Evolutionary conservation across 2,888 invertebrate genomes (phyloP).

Genomic region (Elmis aenea): DNA sequence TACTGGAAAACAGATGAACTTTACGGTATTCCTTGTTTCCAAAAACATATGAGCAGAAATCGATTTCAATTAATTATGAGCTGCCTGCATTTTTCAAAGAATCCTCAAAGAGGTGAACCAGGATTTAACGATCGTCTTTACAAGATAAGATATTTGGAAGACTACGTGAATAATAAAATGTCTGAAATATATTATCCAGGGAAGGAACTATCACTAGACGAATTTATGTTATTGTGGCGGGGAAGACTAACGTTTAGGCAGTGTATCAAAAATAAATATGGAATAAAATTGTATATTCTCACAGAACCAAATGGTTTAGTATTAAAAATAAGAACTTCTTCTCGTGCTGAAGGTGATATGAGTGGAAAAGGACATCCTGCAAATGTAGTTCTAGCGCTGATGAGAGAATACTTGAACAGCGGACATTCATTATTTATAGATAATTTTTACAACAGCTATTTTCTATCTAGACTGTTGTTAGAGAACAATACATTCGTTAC

Average conservation of each 20-base stretch:
- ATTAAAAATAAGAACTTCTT: background rate
- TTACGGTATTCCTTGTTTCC: slow-evolving; percentile 1
- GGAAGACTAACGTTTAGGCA: slow-evolving; percentile 26
- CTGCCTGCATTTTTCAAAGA: slow-evolving; percentile 2
- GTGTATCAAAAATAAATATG: slow-evolving; percentile 30
- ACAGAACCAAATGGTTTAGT: background rate
- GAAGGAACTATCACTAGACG: slow-evolving; percentile 22
- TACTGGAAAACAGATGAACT: slow-evolving; percentile 3
- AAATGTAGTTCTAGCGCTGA: slow-evolving; percentile 22
- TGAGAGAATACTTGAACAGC: slow-evolving; percentile 21
- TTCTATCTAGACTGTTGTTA: too few relatives aligned
- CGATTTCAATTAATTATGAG: slow-evolving; percentile 4
- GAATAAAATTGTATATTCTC: slow-evolving; percentile 10
- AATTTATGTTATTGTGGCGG: slow-evolving; percentile 24
- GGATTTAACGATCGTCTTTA: slow-evolving; percentile 3
- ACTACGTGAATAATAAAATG: slow-evolving; percentile 10
- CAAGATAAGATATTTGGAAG: slow-evolving; percentile 10
- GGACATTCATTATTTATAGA: too few relatives aligned
- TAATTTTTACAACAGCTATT: too few relatives aligned
- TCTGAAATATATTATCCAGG: slow-evolving; percentile 17
- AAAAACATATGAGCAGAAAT: slow-evolving; percentile 1
- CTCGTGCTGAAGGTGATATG: too few relatives aligned
- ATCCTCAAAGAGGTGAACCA: background rate
- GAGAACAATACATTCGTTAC: background rate
- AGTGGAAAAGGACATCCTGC: slow-evolving; percentile 26